Conservation (phyloP, 1,140 invertebrate species). For the Camponotus floridanus region DNA sequence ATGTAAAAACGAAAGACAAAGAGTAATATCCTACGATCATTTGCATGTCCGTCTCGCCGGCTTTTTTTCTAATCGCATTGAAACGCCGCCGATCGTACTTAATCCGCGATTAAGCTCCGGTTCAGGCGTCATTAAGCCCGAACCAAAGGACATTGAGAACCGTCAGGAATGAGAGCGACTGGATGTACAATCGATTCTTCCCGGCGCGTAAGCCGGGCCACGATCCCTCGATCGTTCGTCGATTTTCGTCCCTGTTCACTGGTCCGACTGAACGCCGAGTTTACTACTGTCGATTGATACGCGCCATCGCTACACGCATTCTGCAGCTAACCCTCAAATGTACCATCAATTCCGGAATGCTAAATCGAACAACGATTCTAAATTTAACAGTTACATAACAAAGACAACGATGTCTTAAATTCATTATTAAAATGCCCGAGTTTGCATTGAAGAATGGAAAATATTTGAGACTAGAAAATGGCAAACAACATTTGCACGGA, state of each 20-base stretch:
- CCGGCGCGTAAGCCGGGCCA: slow-evolving; percentile 77
- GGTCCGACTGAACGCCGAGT: slow-evolving; percentile 74
- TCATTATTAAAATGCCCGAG: neutral
- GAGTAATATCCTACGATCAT: slow-evolving; percentile 2
- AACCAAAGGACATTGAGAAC: slow-evolving; percentile 83
- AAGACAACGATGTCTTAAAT: neutral
- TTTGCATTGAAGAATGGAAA: neutral
- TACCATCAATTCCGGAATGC: slow-evolving; percentile 32
- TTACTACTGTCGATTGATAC: slow-evolving; percentile 71
- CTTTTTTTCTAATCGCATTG: slow-evolving; percentile 78
- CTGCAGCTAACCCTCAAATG: slow-evolving; percentile 25
- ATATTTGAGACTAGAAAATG: no score
- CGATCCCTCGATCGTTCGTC: slow-evolving; percentile 78
- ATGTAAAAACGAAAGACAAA: neutral
- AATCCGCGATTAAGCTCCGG: slow-evolving; percentile 83
- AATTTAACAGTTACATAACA: slow-evolving; percentile 25
- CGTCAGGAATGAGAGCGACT: slow-evolving; percentile 73
- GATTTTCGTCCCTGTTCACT: slow-evolving; percentile 24
- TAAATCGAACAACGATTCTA: slow-evolving; percentile 32
- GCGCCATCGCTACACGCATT: slow-evolving; percentile 31
- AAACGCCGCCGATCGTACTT: slow-evolving; percentile 76
- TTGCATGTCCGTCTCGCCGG: slow-evolving; percentile 4
- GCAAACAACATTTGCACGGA: no score
- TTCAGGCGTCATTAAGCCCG: slow-evolving; percentile 83
- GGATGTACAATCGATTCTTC: slow-evolving; percentile 83